Percentiles rank a stretch among this genome's conserved stretches.
Conservation (phyloP, 2,113 vertebrate genomes). For the Clarias macrocephalus region DNA sequence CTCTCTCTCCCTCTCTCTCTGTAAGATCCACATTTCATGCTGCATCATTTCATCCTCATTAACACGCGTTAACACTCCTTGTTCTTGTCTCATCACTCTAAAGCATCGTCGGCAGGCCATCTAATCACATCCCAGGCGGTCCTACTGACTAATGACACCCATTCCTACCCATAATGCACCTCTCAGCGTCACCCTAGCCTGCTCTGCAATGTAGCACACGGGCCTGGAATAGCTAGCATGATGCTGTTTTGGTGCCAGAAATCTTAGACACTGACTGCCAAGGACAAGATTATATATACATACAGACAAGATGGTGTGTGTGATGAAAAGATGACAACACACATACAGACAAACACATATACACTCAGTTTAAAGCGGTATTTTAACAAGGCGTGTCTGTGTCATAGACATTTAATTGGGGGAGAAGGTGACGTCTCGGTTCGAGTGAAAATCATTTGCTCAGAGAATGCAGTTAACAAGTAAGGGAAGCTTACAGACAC, state of each 20-base stretch:
- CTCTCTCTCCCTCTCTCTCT: neutral
- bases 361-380: neutral
- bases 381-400: neutral
- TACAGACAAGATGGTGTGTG: slow-evolving; percentile 47
- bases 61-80: slow-evolving; percentile 43
- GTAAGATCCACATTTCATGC: neutral
- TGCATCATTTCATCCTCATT: slow-evolving; percentile 54
- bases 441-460: neutral
- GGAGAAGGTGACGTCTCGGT: neutral
- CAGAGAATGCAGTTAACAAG: neutral
- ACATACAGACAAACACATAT: slow-evolving; percentile 9
- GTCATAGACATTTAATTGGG: neutral
- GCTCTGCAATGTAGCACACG: slow-evolving; percentile 68
- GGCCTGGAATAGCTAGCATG: slow-evolving; percentile 72
- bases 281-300: slow-evolving; percentile 64
- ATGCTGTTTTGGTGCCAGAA: slow-evolving; percentile 78
- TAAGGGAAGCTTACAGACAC: neutral
- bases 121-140: slow-evolving; percentile 37
- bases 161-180: slow-evolving; percentile 58
- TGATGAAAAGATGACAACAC: slow-evolving; percentile 27
- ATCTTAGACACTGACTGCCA: slow-evolving; percentile 71
- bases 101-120: slow-evolving; percentile 15
- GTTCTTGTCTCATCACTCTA: slow-evolving; percentile 44
- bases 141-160: slow-evolving; percentile 54
- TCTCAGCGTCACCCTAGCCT: slow-evolving; percentile 65